A percentile compares a stretch with the other conserved stretches of the same genome.
Evolutionary conservation across 2,113 vertebrate genomes (phyloP).

Genomic region (Solenodon paradoxus): DNA sequence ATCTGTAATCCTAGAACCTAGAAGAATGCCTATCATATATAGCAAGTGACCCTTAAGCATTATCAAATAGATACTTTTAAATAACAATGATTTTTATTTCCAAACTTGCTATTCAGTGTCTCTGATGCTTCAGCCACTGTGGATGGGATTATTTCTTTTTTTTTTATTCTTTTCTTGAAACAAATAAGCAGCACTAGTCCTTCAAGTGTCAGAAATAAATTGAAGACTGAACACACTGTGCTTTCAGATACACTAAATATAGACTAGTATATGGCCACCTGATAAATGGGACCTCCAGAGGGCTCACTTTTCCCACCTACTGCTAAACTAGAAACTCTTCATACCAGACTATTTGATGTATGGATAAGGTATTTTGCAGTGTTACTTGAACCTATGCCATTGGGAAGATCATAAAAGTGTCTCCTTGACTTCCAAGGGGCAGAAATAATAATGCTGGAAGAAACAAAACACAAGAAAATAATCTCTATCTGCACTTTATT

Average conservation of each 20-base stretch:
- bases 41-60: neutral
- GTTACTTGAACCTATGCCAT: neutral
- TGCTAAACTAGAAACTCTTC: neutral
- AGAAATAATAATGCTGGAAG: slow-evolving; percentile 9
- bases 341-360: neutral
- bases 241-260: neutral
- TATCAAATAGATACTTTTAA: neutral
- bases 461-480: slow-evolving; percentile 13
- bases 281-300: neutral
- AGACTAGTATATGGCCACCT: neutral
- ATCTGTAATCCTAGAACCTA: neutral
- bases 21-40: neutral
- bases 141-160: neutral
- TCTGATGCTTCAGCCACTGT: neutral
- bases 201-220: slow-evolving; percentile 24
- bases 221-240: neutral
- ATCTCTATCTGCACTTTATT: neutral
- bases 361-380: neutral
- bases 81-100: neutral
- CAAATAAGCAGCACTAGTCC: neutral
- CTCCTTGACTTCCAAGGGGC: neutral
- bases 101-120: neutral
- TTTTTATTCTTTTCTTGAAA: neutral
- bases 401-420: neutral
- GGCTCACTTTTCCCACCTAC: neutral